Base-by-base conservation (phyloP, 2,888 invertebrate genomes). In the Diplolepis rosae region DNA sequence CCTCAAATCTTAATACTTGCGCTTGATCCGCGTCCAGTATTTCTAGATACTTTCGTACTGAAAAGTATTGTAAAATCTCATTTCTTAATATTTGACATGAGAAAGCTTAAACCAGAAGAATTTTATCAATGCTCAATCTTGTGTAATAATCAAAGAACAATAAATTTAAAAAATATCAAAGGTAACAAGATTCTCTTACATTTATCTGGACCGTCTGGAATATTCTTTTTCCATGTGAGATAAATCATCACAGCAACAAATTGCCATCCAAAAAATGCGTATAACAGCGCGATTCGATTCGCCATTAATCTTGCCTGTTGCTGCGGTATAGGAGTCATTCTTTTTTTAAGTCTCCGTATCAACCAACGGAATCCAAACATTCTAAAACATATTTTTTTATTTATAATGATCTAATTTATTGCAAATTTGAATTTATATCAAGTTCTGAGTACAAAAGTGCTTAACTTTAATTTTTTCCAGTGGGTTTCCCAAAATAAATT, bases 31-130 rank as follows among this genome's bases (percentile, higher is more conserved):
- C 90, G 69, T 91, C 91, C 73, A 92, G 85, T 15, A 91, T 89
- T 77, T 90, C 90, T 1, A 91, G 90, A 91, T 92, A 93, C 72
- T 91, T 90, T 82, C 88, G 87, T 75, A 89, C 93, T 93, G 89
- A 76, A 90, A 90, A 32, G 13, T 18, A 22, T 27, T 13, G 28
- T n/a, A n/a, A 67, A 28, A 30, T 52, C 35, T 66, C 39, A 52
- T 54, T 54, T 70, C 39, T 42, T 39, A 45, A 7, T 5, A 48
- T 30, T 65, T 24, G n/a, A 52, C 45, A 56, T 65, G 48, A 52
- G 5, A 13, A 13, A 39, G n/a, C n/a, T n/a, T n/a, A n/a, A n/a
- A n/a, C n/a, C n/a, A n/a, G n/a, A n/a, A n/a, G n/a, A n/a, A n/a
- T n/a, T n/a, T n/a, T n/a, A n/a, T n/a, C n/a, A n/a, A n/a, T n/a